Conservation (phyloP, 2,113 vertebrate genomes). For the Rhea pennata region DNA sequence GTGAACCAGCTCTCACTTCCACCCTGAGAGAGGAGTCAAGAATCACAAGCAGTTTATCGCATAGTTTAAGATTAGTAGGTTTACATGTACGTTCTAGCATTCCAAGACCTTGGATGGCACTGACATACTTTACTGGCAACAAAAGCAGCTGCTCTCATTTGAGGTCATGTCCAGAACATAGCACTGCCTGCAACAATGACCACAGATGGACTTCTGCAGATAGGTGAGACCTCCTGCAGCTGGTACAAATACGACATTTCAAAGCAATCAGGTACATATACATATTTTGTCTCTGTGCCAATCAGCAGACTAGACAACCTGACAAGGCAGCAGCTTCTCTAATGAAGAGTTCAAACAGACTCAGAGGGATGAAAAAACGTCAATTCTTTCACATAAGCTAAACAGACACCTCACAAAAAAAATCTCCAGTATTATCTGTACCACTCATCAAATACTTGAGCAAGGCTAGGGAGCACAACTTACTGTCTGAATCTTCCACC, state of each 20-base stretch:
- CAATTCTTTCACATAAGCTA: not conserved
- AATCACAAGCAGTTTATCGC: slow-evolving; percentile 25
- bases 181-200: not conserved
- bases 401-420: not conserved
- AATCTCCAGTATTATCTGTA: not conserved
- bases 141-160: not conserved
- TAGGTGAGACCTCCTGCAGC: not conserved
- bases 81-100: not conserved
- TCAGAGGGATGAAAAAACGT: not conserved
- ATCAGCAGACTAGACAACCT: not conserved
- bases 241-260: not conserved
- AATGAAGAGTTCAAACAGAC: not conserved
- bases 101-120: not conserved
- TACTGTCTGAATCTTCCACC: not conserved
- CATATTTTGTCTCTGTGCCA: not conserved
- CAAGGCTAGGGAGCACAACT: not conserved
- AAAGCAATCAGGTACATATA: not conserved
- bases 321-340: not conserved
- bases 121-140: not conserved
- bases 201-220: not conserved
- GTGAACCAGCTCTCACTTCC: slow-evolving; percentile 99
- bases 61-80: not conserved
- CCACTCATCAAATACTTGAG: not conserved
- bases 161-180: not conserved
- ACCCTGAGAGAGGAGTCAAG: slow-evolving; percentile 81